These are phyloP conservation scores for Eupeodes latifasciatus DNA, from an alignment of 2,888 invertebrate genomes.

Conservation along the genomic window DNA sequence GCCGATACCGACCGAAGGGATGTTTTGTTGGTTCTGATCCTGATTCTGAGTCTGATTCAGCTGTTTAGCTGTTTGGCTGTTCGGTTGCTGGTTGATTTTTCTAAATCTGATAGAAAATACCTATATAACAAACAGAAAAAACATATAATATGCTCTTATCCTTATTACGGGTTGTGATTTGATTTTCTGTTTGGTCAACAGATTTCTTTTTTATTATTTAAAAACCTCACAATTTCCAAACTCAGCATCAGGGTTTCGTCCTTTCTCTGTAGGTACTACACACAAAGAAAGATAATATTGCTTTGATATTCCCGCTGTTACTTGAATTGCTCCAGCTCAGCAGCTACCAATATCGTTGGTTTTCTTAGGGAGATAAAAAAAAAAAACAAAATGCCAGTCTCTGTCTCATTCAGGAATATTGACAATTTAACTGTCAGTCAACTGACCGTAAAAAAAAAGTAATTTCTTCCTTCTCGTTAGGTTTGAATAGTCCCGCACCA, in stretches of 20 bases:
- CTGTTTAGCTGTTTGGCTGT: too few relatives aligned
- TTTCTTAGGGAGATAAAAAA: neutral
- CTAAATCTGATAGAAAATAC: slow-evolving; percentile 21
- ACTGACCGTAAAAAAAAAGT: slow-evolving; percentile 69
- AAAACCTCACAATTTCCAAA: slow-evolving; percentile 39
- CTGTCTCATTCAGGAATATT: slow-evolving; percentile 63
- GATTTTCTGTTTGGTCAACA: slow-evolving; percentile 73
- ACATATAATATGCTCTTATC: slow-evolving; percentile 68
- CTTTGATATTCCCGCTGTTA: slow-evolving; percentile 25
- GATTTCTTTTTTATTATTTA: slow-evolving; percentile 44
- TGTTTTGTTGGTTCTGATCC: neutral
- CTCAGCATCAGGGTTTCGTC: slow-evolving; percentile 7
- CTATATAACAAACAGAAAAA: slow-evolving; percentile 28
- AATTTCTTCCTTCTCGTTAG: slow-evolving; percentile 69
- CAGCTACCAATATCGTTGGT: neutral
- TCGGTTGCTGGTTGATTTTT: slow-evolving; percentile 17
- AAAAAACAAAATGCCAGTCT: neutral
- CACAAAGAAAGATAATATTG: neutral
- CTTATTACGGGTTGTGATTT: slow-evolving; percentile 68
- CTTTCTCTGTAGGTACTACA: too few relatives aligned
- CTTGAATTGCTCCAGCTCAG: slow-evolving; percentile 26
- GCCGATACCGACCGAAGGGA: slow-evolving; percentile 12
- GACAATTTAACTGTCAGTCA: slow-evolving; percentile 73
- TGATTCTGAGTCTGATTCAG: neutral
- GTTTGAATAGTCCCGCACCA: slow-evolving; percentile 56